Evolutionary conservation across 2,888 invertebrate species (phyloP).

Genomic region (Smittia aterrima): DNA sequence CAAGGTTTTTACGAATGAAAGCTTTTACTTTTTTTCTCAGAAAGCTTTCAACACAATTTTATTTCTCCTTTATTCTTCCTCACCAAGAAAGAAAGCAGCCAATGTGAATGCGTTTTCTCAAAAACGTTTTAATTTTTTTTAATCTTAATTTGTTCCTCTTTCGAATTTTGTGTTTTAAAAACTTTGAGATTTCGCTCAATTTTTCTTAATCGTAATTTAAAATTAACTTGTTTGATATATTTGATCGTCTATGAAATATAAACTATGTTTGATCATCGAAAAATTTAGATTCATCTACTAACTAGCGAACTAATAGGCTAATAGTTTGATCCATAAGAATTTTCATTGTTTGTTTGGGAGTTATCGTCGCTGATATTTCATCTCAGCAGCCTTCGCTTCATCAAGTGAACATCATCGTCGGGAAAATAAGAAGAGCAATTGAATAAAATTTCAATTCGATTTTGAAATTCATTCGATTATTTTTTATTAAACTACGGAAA

Average conservation of each 20-base stretch:
- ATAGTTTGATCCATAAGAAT: constrained; percentile 36
- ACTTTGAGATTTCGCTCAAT: neutral
- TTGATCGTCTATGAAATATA: constrained; percentile 1
- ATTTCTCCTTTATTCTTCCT: no score
- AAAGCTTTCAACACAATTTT: neutral
- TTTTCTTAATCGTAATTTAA: neutral
- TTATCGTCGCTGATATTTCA: neutral
- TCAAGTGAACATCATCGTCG: neutral
- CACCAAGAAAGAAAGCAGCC: constrained; percentile 24
- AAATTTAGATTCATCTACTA: neutral
- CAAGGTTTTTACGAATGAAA: no score
- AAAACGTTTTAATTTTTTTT: neutral
- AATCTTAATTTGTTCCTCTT: neutral
- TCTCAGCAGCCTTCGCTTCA: neutral
- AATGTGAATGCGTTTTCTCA: constrained; percentile 2
- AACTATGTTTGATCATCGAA: neutral
- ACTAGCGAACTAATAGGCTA: constrained; percentile 25
- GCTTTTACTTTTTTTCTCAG: no score
- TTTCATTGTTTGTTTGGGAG: neutral
- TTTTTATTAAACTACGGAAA: neutral
- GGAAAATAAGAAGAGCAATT: neutral
- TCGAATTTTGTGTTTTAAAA: neutral
- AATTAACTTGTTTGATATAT: neutral
- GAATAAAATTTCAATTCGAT: neutral
- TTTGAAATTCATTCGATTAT: neutral